Evolutionary conservation across 2,113 vertebrate genomes (phyloP), one percentile per base, ranked within the genome.

Genomic region (Indicator indicator): DNA sequence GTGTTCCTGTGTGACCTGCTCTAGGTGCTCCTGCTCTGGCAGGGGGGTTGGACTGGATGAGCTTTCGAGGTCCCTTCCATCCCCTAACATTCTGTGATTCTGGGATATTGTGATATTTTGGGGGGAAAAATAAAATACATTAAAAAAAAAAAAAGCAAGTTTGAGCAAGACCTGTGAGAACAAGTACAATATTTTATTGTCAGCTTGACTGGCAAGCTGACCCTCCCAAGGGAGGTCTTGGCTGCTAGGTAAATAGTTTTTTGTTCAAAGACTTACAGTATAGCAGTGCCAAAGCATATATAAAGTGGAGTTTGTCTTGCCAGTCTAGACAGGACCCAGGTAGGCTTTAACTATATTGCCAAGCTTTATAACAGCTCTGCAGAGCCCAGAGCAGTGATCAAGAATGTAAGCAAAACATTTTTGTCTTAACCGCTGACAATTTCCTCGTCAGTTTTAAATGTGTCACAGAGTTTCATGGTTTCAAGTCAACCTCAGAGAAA

Each of bases 251-350:
- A 93, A 86, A 89, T 16, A 93, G 21, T 42, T 20, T 36, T 77
- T 63, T 87, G 68, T 76, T 62, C 65, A 77, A 78, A 38, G 89
- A 76, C 81, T 87, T 89, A 50, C 7, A 40, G 50, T 83, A 36
- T 8, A 63, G 68, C 5, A 69, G 30, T 83, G 75, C 68, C 81
- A 82, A 33, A 89, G 71, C n/a, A 13, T 63, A 70, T 74, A 76
- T 80, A 80, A 85, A 91, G 52, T 77, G 13, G 18, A 70, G 82
- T 96, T 95, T 89, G 50, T 92, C 78, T 94, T 94, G 52, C 74
- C 74, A 68, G 87, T 38, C 71, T 87, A 68, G 78, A 77, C 5
- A 1, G 78, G 55, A 76, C 59, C 92, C 46, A 70, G 48, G 81
- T 46, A 94, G 72, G 78, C 78, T 94, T 93, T 91, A 93, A 85